phyloP scores from a whole-genome alignment of 2,797 vertebrate species.

The Loris lydekkerianus region DNA sequence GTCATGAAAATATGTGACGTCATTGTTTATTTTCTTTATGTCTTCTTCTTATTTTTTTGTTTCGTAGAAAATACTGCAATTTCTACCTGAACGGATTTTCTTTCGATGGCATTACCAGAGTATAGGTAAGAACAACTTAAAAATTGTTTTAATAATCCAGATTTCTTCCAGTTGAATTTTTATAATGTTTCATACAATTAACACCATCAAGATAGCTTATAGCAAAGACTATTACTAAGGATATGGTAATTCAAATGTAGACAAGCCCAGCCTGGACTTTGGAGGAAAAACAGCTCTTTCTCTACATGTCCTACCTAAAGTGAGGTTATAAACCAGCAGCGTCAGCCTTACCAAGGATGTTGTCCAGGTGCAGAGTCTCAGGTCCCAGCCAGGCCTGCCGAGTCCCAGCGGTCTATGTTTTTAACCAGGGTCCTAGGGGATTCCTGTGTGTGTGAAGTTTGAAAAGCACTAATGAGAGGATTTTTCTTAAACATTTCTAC shows the following conservation, averaged over 20 bases:
- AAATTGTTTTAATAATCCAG: background rate
- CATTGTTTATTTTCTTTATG: conserved; percentile 48
- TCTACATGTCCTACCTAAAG: background rate
- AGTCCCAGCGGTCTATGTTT: background rate
- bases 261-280: background rate
- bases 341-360: background rate
- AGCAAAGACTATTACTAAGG: conserved; percentile 27
- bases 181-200: conserved; percentile 56
- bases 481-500: conserved; percentile 61
- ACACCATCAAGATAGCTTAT: background rate
- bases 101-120: conserved; percentile 99
- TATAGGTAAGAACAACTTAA: conserved; percentile 94
- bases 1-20: conserved; percentile 37
- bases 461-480: conserved; percentile 54
- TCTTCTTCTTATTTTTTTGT: conserved; percentile 72
- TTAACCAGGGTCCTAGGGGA: background rate
- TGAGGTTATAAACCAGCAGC: background rate
- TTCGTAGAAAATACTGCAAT: conserved; percentile 98
- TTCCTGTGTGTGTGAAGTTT: conserved; percentile 5
- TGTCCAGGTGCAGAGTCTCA: background rate
- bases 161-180: conserved; percentile 61
- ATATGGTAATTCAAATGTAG: conserved; percentile 22
- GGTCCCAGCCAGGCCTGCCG: background rate
- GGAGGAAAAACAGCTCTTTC: background rate
- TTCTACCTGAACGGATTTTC: conserved; percentile 99